Conservation (phyloP, 2,113 vertebrate species). For the Hymenochirus boettgeri region DNA sequence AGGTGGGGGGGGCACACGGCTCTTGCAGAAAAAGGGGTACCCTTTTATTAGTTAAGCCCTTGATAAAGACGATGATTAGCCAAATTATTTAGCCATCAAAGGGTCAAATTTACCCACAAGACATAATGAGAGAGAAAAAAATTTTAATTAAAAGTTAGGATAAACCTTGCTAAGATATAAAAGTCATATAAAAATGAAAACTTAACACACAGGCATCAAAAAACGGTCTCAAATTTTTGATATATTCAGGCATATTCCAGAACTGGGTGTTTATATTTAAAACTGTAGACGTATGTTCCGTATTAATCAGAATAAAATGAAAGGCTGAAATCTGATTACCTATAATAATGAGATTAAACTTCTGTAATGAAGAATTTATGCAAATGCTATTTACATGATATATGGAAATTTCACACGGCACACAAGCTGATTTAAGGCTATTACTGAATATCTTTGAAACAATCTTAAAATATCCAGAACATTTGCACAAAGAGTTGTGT, state of each 20-base stretch:
- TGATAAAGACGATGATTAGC: too few species aligned
- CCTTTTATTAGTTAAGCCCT: too few species aligned
- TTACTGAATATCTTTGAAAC: constrained; percentile 40
- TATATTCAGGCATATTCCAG: constrained; percentile 28
- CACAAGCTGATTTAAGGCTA: constrained; percentile 35
- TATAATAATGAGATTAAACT: constrained; percentile 42
- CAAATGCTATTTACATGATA: constrained; percentile 43
- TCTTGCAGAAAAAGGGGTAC: not conserved
- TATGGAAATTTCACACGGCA: constrained; percentile 40
- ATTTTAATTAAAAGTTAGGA: too few species aligned
- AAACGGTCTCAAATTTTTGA: not conserved
- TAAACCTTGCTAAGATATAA: too few species aligned
- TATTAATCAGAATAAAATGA: constrained; percentile 42
- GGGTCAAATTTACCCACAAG: too few species aligned
- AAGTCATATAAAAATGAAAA: too few species aligned
- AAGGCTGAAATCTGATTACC: constrained; percentile 43
- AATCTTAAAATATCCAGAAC: constrained; percentile 20
- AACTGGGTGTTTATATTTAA: constrained; percentile 37
- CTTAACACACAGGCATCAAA: not conserved
- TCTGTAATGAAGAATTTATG: constrained; percentile 43
- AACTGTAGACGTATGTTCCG: constrained; percentile 41
- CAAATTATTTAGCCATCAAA: too few species aligned
- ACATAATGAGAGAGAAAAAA: too few species aligned
- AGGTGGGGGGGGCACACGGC: not conserved
- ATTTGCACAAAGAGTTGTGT: constrained; percentile 6